Base-by-base conservation (phyloP, 30 jellyfish, hydroid and myxozoan species). In the Rhopilema esculentum region DNA sequence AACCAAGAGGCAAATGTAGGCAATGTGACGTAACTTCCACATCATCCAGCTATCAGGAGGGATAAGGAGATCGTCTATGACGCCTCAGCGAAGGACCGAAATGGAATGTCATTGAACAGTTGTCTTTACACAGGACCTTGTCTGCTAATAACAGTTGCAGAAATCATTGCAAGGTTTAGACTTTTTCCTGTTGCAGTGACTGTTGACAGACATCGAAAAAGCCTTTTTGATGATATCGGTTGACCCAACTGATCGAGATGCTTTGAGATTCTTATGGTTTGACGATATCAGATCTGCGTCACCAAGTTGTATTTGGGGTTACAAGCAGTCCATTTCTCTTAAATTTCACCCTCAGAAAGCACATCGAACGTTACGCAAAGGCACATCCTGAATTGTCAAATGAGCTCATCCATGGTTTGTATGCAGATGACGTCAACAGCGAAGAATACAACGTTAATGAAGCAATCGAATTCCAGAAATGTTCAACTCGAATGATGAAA, bases 121-220 rank as follows among this genome's bases (percentile, higher is more conserved):
- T 73, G 84, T 30, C 48, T 73, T 4, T 0, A 73, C 26, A 24
- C 80, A 8, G 80, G 80, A 26, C 80, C 80, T 17, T 69, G 80
- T 20, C 63, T 69, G 28, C 69, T 29, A 73, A 49, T 28, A 30
- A 22, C n/a, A 30, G 84, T 73, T 30, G 84, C 84, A 4, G 84
- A 73, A 33, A 30, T 73, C 72, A 27, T 73, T 27, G 84, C 84
- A 7, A 73, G 84, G 40, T 27, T 73, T 28, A 29, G 84, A 27
- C 8, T 21, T 4, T 73, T 17, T 33, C 84, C 84, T 2, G 21
- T 49, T n/a, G 84, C 84, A 73, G 8, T 77, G 6, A 74, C 30
- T 27, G 85, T n/a, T n/a, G n/a, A n/a, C 85, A 4, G 73, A 63
- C 21, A 20, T 63, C 8, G 25, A n/a, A n/a, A 63, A 63, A 63